A percentile compares a stretch with the other conserved stretches of the same genome.
These are phyloP conservation scores for Stramonita haemastoma DNA, from an alignment of 2,888 invertebrate species.

Conservation along the genomic window DNA sequence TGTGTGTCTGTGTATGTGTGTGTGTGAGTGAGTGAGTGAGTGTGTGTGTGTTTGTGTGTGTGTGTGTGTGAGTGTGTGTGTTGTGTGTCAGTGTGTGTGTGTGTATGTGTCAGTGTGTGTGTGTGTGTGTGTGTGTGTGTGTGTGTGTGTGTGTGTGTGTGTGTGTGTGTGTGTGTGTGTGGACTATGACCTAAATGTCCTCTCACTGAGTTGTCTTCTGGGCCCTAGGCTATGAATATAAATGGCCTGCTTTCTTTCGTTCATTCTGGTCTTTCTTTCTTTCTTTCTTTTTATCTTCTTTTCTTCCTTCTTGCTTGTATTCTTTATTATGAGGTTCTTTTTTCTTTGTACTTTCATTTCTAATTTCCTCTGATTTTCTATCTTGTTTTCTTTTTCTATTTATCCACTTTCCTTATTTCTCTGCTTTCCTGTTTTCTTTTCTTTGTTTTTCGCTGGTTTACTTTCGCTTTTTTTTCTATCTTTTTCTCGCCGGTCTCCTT, in stretches of 20 bases:
- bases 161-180: not conserved
- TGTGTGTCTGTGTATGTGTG: too few relatives aligned
- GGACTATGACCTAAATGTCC: too few relatives aligned
- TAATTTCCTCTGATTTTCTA: not conserved
- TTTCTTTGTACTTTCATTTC: not conserved
- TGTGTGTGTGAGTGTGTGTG: too few relatives aligned
- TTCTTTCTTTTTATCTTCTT: not conserved
- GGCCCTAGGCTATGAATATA: too few relatives aligned
- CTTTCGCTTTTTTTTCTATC: not conserved
- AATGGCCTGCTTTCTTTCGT: too few relatives aligned
- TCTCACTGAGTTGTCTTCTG: too few relatives aligned
- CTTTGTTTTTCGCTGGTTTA: not conserved
- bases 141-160: not conserved
- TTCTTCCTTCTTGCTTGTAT: not conserved
- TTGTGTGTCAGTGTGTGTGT: not conserved
- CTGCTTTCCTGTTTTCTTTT: not conserved
- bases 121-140: too few relatives aligned
- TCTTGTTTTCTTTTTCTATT: not conserved
- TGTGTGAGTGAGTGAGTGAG: too few relatives aligned
- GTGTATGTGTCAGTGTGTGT: not conserved
- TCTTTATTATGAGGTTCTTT: not conserved
- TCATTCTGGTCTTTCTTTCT: not conserved
- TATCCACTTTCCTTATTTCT: not conserved
- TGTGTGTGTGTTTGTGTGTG: too few relatives aligned
- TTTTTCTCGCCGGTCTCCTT: not conserved